These are phyloP conservation scores for Acropora tenuis DNA, from an alignment of 64 coral and sea anemone species.

Conservation along the genomic window DNA sequence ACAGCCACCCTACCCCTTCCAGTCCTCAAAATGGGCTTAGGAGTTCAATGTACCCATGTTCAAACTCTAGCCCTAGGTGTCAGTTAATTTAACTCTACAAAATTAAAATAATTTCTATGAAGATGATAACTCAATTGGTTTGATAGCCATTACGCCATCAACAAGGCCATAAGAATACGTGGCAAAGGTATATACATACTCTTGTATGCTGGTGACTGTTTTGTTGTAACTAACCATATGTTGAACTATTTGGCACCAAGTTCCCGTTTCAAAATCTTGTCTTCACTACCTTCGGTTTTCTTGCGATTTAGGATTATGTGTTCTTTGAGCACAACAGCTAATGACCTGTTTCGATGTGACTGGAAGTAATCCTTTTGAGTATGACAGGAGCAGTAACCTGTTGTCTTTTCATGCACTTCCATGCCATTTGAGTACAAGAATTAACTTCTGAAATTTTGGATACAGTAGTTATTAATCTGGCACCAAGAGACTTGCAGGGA, in stretches of 20 bases:
- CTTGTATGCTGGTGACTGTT: too few species aligned
- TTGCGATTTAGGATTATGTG: conserved; percentile 48
- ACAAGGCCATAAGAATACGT: not conserved
- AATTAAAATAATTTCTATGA: not conserved
- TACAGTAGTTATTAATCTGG: too few species aligned
- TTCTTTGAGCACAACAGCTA: conserved; percentile 48
- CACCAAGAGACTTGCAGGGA: too few species aligned
- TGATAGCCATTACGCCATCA: not conserved
- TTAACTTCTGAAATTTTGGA: too few species aligned
- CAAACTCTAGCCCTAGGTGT: not conserved
- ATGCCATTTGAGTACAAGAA: too few species aligned
- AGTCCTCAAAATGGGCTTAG: too few species aligned
- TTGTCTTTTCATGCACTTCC: too few species aligned
- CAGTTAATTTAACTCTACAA: not conserved
- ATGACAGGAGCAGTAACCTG: not conserved
- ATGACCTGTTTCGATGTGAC: not conserved
- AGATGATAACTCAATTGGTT: not conserved
- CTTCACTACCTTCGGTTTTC: not conserved
- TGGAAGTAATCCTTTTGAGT: not conserved
- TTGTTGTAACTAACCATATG: too few species aligned
- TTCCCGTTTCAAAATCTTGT: not conserved
- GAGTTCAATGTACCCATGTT: not conserved
- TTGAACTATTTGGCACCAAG: too few species aligned
- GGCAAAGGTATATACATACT: not conserved
- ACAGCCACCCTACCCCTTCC: too few species aligned